Evolutionary conservation across 2,797 vertebrate species (phyloP), one percentile per base, ranked within the genome.

Genomic region (Mionectes olivaceus): DNA sequence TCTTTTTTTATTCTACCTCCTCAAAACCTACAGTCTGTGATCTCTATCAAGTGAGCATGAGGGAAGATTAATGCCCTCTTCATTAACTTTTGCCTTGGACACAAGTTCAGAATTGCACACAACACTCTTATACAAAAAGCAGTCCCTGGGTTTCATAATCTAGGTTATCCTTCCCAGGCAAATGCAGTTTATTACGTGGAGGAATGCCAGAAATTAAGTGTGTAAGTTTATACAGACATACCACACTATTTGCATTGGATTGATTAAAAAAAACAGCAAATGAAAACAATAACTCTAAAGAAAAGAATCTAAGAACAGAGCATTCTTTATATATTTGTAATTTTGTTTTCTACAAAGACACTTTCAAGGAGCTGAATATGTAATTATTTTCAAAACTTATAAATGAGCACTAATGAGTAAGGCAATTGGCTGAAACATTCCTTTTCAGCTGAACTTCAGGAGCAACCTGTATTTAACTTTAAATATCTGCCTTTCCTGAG

Each of bases 141-240:
- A 86, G 59, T 30, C 47, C 65, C 32, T 49, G 41, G 9, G 28
- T 89, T 93, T 94, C 69, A 67, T 65, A 83, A 90, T 27, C 82
- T 47, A 68, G 32, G 57, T 78, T 93, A 85, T 64, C 25, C 46
- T 87, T 75, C 65, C 89, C 50, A 14, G 2, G 61, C 47, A 79
- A 92, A 78, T 21, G 28, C n/a, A 83, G 61, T 75, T 93, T 71
- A 83, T 86, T 83, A 89, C 47, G 81, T 22, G 17, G 73, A 95
- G 61, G 59, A 91, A 65, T 0, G 49, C 75, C 91, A 85, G 10
- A 89, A 83, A 49, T 56, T 77, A 87, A 76, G 35, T 71, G 50
- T 60, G 64, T 47, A 80, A 68, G 92, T 74, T 94, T 93, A 93
- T 59, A 83, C 46, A 89, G 87, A 92, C 84, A 87, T 27, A 94